phyloP scores from a whole-genome alignment of 2,113 vertebrate species.

The Mormoops blainvillei region DNA sequence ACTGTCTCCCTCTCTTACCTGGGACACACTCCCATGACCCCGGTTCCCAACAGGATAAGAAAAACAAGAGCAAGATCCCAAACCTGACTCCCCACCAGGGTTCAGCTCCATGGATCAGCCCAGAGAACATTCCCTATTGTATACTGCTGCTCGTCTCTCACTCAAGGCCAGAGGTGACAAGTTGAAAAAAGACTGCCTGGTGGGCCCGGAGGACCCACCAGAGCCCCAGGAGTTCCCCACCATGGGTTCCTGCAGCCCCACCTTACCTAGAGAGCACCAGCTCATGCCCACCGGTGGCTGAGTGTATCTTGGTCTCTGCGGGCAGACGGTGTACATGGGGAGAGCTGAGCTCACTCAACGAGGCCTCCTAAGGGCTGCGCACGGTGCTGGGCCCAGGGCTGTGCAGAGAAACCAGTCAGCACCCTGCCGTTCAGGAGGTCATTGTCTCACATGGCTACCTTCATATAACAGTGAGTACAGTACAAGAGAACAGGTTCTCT shows the following conservation, averaged over 20 bases:
- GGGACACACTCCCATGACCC: neutral
- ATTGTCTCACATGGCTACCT: neutral
- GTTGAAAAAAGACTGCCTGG: neutral
- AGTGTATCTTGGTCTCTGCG: neutral
- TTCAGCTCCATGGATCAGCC: neutral
- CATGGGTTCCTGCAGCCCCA: too few species aligned
- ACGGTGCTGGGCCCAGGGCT: neutral
- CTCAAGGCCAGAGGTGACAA: neutral
- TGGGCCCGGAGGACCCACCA: neutral
- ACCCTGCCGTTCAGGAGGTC: neutral
- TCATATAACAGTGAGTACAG: neutral
- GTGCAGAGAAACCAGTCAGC: neutral
- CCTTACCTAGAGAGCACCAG: neutral
- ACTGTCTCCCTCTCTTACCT: neutral
- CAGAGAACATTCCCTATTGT: neutral
- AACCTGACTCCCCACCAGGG: neutral
- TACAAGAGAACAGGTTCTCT: neutral
- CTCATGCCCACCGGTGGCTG: neutral
- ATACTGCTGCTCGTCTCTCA: neutral
- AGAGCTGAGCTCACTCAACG: neutral
- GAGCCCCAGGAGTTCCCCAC: neutral
- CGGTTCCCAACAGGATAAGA: neutral
- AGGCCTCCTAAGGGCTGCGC: neutral
- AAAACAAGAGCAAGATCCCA: neutral
- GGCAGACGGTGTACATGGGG: fast-evolving